Evolutionary conservation across 2,888 invertebrate species (phyloP).

Genomic region (Anodontia alba): DNA sequence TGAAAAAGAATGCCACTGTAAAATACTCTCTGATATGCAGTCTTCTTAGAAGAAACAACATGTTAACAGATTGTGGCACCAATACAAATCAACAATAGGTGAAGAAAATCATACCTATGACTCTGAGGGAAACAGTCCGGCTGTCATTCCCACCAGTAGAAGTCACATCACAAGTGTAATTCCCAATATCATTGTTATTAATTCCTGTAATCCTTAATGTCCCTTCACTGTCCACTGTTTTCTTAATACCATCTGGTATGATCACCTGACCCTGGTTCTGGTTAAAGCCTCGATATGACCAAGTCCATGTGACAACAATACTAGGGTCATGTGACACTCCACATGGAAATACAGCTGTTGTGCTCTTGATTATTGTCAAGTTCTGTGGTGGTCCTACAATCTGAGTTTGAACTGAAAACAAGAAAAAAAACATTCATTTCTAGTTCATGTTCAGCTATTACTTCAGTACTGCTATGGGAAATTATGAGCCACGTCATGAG

Average conservation of each 20-base stretch:
- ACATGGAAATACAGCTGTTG: constrained; percentile 96
- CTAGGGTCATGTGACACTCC: constrained; percentile 94
- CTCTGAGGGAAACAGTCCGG: constrained; percentile 92
- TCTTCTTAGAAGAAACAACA: too few species aligned
- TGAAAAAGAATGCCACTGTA: too few species aligned
- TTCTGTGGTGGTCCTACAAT: constrained; percentile 97
- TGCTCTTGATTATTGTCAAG: constrained; percentile 94
- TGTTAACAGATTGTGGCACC: too few species aligned
- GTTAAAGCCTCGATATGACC: constrained; percentile 70
- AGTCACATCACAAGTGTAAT: constrained; percentile 95
- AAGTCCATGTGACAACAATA: constrained; percentile 75
- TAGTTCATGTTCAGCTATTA: too few species aligned
- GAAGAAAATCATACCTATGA: constrained; percentile 88
- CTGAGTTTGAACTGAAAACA: constrained; percentile 92
- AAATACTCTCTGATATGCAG: too few species aligned
- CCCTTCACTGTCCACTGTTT: constrained; percentile 87
- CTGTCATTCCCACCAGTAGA: constrained; percentile 97
- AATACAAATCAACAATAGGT: too few species aligned
- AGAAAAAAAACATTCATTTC: constrained; percentile 2
- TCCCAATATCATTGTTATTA: constrained; percentile 92
- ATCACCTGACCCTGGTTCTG: constrained; percentile 44
- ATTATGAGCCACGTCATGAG: too few species aligned
- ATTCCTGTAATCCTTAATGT: constrained; percentile 90
- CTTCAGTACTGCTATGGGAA: too few species aligned
- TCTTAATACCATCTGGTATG: constrained; percentile 52